phyloP scores from a whole-genome alignment of 2,888 invertebrate genomes.

The Heliconius charithonia region DNA sequence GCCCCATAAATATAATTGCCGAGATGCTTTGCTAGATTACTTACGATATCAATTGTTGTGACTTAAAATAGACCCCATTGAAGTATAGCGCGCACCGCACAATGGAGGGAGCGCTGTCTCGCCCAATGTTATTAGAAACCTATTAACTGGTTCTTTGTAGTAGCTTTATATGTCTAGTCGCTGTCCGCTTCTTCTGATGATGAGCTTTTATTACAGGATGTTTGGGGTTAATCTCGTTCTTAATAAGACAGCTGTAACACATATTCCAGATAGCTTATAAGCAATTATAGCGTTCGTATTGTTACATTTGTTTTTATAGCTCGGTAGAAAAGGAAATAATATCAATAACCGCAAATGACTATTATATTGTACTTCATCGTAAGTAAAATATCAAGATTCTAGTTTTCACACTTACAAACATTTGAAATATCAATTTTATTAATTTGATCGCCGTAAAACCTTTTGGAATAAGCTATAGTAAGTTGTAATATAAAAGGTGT shows the following conservation, averaged over 20 bases:
- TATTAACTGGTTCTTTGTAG: conserved; percentile 60
- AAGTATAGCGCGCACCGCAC: conserved; percentile 58
- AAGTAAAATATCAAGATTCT: not conserved
- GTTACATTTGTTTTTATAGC: not conserved
- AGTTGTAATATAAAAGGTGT: conserved; percentile 5
- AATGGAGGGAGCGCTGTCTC: conserved; percentile 52
- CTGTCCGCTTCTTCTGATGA: conserved; percentile 14
- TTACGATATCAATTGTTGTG: conserved; percentile 70
- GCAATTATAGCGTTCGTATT: not conserved
- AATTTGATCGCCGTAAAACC: not conserved
- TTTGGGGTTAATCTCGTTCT: conserved; percentile 8
- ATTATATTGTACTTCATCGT: not conserved
- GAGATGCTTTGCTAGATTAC: conserved; percentile 61
- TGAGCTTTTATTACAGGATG: conserved; percentile 24
- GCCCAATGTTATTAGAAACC: conserved; percentile 66
- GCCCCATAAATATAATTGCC: conserved; percentile 69
- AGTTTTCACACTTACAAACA: not conserved
- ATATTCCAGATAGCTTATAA: conserved; percentile 16
- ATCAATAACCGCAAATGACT: not conserved
- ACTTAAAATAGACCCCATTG: conserved; percentile 58
- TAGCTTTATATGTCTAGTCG: conserved; percentile 19
- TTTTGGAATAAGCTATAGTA: not conserved
- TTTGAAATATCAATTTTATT: not conserved
- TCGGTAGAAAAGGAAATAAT: not conserved
- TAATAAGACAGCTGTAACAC: conserved; percentile 19